Conservation (phyloP, 2,113 vertebrate species). For the Sisor rabdophorus region DNA sequence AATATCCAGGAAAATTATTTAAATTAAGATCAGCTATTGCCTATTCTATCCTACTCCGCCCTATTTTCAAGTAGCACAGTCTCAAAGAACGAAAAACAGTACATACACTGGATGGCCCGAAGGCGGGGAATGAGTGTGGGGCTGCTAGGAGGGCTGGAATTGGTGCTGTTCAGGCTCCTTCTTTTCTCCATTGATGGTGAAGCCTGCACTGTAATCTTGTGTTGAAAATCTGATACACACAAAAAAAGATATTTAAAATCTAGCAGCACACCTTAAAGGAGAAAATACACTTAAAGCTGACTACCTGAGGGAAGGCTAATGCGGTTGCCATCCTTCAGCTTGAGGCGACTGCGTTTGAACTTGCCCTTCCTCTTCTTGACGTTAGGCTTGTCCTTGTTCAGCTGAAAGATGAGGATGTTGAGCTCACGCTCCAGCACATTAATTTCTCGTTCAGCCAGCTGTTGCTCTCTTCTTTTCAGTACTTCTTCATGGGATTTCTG, state of each 20-base stretch:
- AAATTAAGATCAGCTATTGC: no score
- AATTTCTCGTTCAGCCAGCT: constrained; percentile 87
- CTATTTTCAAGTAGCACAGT: no score
- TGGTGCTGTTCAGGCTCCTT: constrained; percentile 84
- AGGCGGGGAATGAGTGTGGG: constrained; percentile 89
- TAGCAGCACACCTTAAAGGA: background rate
- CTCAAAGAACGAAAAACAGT: background rate
- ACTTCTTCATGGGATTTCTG: constrained; percentile 93
- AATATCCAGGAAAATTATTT: no score
- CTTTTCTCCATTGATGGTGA: constrained; percentile 91
- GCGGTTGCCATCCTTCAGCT: constrained; percentile 89
- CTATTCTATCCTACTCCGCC: no score
- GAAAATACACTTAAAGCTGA: background rate
- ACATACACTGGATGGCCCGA: constrained; percentile 89
- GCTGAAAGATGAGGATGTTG: constrained; percentile 92
- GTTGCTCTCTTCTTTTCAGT: constrained; percentile 86
- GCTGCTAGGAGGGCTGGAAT: constrained; percentile 86
- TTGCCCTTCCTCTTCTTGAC: constrained; percentile 94
- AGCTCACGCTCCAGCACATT: constrained; percentile 91
- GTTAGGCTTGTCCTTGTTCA: constrained; percentile 91
- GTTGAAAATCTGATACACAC: constrained; percentile 82
- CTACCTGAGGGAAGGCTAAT: constrained; percentile 94
- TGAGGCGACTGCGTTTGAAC: constrained; percentile 85
- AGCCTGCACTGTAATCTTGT: constrained; percentile 96
- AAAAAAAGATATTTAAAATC: constrained; percentile 2